phyloP scores from a whole-genome alignment of 2,113 vertebrate species.

The Chroicocephalus ridibundus region DNA sequence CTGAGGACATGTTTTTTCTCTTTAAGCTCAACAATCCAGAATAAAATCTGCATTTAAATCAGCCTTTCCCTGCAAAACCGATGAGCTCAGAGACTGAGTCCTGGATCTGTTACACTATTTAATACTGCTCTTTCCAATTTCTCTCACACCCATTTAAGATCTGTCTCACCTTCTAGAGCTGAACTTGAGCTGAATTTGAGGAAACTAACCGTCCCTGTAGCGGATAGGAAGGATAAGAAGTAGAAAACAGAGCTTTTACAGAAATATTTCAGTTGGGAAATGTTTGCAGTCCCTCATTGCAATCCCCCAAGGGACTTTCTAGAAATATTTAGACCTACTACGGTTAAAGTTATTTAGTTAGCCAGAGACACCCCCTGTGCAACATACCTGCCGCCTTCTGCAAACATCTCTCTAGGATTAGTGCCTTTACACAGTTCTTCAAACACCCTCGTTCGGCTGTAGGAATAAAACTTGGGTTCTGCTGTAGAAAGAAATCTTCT shows the following conservation, averaged over 20 bases:
- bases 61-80: background rate
- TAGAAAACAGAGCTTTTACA: background rate
- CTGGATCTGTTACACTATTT: background rate
- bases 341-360: background rate
- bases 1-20: background rate
- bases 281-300: background rate
- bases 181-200: background rate
- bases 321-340: background rate
- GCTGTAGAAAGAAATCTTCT: background rate
- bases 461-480: background rate
- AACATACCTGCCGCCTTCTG: background rate
- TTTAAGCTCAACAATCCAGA: background rate
- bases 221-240: background rate
- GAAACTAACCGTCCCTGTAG: background rate
- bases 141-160: background rate
- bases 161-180: background rate
- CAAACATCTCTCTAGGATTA: background rate
- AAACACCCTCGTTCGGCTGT: rapidly evolving
- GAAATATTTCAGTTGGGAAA: background rate
- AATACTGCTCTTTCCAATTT: background rate
- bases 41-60: background rate
- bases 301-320: background rate
- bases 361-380: background rate
- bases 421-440: rapidly evolving
- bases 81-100: background rate